phyloP scores from a whole-genome alignment of 2,888 invertebrate species.

The Dryobota labecula region DNA sequence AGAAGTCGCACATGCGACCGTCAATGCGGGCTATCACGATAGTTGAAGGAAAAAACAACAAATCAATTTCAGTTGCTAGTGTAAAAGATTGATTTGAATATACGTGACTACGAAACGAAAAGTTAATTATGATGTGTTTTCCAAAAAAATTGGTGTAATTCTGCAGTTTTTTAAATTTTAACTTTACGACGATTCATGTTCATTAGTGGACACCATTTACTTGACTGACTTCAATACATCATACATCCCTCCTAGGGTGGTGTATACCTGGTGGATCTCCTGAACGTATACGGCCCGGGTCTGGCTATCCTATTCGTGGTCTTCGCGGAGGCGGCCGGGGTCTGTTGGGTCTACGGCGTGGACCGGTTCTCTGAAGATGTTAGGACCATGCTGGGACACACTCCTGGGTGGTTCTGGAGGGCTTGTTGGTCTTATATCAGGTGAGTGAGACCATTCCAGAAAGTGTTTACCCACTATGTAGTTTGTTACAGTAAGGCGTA shows the following conservation, averaged over 20 bases:
- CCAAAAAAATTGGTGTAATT: neutral
- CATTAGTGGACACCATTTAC: neutral
- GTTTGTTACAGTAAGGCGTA: neutral
- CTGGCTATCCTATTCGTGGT: constrained; percentile 97
- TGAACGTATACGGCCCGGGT: constrained; percentile 97
- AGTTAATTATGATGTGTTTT: neutral
- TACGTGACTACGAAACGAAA: neutral
- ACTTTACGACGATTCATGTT: neutral
- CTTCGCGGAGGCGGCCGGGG: constrained; percentile 97
- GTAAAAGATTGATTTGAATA: neutral
- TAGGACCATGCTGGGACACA: constrained; percentile 95
- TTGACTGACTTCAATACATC: neutral
- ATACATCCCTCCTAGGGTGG: constrained; percentile 92
- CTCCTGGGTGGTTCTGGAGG: constrained; percentile 95
- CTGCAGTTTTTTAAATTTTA: neutral
- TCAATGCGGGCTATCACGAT: neutral
- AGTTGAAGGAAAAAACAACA: neutral
- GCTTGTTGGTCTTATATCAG: constrained; percentile 96
- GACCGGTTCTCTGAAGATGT: constrained; percentile 95
- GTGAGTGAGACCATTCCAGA: constrained; percentile 62
- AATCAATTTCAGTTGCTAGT: neutral
- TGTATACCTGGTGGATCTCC: constrained; percentile 95
- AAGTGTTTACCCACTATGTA: neutral
- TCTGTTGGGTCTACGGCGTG: constrained; percentile 97
- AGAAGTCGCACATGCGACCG: neutral